Percentiles rank a stretch among this genome's conserved stretches.
These are phyloP conservation scores for Oncopodura yosiiana DNA, from an alignment of 1,140 invertebrate species.

Conservation along the genomic window DNA sequence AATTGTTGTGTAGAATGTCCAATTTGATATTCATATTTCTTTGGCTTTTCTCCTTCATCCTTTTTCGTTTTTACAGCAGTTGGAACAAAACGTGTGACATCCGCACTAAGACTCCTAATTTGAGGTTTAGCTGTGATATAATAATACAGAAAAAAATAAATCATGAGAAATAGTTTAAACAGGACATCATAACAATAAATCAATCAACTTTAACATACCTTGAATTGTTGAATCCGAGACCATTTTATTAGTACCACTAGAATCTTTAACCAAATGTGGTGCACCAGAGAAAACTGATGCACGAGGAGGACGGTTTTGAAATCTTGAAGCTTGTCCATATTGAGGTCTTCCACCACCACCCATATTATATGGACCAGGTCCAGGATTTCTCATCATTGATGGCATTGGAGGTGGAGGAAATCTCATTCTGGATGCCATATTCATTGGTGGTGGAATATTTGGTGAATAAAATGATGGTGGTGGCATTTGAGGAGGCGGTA, in stretches of 20 bases:
- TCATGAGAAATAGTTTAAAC: no score
- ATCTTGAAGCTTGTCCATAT: constrained; percentile 2
- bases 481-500: constrained; percentile 39
- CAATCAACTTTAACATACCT: no score
- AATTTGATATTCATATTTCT: constrained; percentile 26
- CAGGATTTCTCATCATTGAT: constrained; percentile 42
- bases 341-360: constrained; percentile 8
- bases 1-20: constrained; percentile 11
- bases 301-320: constrained; percentile 16
- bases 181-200: background rate
- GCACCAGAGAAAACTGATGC: constrained; percentile 20
- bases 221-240: constrained; percentile 30
- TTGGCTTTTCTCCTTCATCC: constrained; percentile 22
- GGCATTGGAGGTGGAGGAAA: constrained; percentile 40
- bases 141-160: no score
- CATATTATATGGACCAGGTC: constrained; percentile 8
- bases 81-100: constrained; percentile 89
- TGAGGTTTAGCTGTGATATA: constrained; percentile 35
- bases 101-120: constrained; percentile 72
- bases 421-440: constrained; percentile 41
- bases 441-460: constrained; percentile 45
- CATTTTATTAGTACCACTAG: constrained; percentile 26
- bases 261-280: constrained; percentile 21
- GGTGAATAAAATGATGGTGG: constrained; percentile 48
- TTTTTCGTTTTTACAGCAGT: constrained; percentile 75